phyloP scores from a whole-genome alignment of 2,888 invertebrate genomes.

The Conomelus anceps region DNA sequence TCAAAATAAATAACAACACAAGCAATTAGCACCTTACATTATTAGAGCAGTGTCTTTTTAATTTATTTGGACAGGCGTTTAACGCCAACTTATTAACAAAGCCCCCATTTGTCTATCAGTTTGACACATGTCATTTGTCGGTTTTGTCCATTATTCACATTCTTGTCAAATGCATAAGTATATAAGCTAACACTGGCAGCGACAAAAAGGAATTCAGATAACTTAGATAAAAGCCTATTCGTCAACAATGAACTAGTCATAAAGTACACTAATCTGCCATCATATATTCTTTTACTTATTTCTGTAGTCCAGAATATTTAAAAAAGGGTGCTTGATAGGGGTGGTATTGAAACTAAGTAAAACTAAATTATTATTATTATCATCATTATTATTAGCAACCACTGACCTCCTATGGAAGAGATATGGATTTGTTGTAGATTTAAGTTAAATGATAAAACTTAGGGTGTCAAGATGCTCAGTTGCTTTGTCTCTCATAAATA shows the following conservation, averaged over 20 bases:
- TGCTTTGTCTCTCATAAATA: too few species aligned
- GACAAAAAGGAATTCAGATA: background rate
- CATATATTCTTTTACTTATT: background rate
- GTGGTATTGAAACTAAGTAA: too few species aligned
- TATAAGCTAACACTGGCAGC: background rate
- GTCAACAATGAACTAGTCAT: background rate
- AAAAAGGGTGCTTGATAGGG: too few species aligned
- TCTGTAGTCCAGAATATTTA: background rate
- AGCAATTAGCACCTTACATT: background rate
- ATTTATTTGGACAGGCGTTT: background rate
- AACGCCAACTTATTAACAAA: background rate
- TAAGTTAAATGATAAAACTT: too few species aligned
- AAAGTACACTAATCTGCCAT: too few species aligned
- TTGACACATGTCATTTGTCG: background rate
- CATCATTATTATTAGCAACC: too few species aligned
- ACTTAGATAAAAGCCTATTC: too few species aligned
- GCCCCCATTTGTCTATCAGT: background rate
- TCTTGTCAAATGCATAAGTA: background rate
- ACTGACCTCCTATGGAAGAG: too few species aligned
- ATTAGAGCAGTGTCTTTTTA: background rate
- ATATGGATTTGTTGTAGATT: too few species aligned
- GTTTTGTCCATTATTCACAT: background rate
- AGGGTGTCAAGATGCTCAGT: too few species aligned
- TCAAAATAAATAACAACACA: background rate
- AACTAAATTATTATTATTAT: too few species aligned